Evolutionary conservation across 2,113 vertebrate species (phyloP).

Genomic region (Peromyscus polionotus): DNA sequence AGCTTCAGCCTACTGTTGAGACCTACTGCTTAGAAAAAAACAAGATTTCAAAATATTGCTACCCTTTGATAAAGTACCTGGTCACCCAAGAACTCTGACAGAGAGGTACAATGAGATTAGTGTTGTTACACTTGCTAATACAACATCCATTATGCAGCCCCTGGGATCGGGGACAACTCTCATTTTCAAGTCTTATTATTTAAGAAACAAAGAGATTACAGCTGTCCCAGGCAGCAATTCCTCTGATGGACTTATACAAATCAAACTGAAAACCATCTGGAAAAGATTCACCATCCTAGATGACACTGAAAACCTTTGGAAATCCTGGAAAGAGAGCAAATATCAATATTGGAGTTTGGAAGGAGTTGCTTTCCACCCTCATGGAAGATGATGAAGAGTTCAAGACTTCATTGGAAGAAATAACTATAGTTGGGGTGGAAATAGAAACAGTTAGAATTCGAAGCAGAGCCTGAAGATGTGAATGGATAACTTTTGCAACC

Average conservation of each 20-base stretch:
- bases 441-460: not conserved
- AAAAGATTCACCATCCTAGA: not conserved
- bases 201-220: not conserved
- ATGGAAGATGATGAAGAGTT: not conserved
- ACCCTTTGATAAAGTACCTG: not conserved
- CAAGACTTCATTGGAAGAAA: not conserved
- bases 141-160: not conserved
- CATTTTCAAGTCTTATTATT: not conserved
- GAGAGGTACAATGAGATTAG: not conserved
- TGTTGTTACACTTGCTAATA: not conserved
- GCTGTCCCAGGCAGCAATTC: not conserved
- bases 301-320: no score
- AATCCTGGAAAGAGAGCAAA: not conserved
- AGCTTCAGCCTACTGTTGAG: not conserved
- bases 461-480: not conserved
- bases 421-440: not conserved
- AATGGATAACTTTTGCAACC: not conserved
- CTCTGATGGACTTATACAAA: not conserved
- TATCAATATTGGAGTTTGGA: not conserved
- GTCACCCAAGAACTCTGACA: not conserved
- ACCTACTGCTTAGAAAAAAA: not conserved
- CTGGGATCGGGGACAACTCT: not conserved
- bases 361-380: not conserved
- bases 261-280: not conserved
- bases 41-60: not conserved